A percentile compares a stretch with the other conserved stretches of the same genome.
Evolutionary conservation across 2,113 vertebrate species (phyloP).

Genomic region (Thunnus maccoyii): DNA sequence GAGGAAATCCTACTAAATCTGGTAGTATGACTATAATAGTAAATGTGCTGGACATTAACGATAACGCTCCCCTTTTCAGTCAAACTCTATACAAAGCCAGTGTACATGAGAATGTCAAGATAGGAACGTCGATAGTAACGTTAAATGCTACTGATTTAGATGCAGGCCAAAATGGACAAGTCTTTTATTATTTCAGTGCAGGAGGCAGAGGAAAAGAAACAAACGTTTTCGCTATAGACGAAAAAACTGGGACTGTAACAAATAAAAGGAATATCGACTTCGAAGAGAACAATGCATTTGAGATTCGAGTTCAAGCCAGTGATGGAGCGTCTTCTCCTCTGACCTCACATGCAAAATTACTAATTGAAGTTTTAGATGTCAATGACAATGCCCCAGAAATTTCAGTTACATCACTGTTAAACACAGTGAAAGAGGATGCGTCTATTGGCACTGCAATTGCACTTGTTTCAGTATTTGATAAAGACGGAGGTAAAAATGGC

Average conservation of each 20-base stretch:
- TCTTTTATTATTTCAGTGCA: slow-evolving; percentile 86
- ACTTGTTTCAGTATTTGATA: slow-evolving; percentile 86
- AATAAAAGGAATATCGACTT: slow-evolving; percentile 82
- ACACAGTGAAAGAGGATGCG: slow-evolving; percentile 86
- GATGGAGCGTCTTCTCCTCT: slow-evolving; percentile 81
- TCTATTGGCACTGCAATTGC: slow-evolving; percentile 86
- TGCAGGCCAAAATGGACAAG: slow-evolving; percentile 85
- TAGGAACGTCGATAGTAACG: slow-evolving; percentile 83
- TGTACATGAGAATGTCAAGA: slow-evolving; percentile 84
- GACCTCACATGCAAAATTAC: slow-evolving; percentile 84
- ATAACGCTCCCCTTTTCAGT: slow-evolving; percentile 89
- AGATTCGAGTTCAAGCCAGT: slow-evolving; percentile 87
- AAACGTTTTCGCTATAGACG: slow-evolving; percentile 77
- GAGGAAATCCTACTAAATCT: slow-evolving; percentile 86
- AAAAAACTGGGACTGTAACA: slow-evolving; percentile 53
- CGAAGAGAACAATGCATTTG: slow-evolving; percentile 84
- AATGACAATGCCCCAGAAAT: slow-evolving; percentile 86
- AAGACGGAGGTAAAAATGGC: slow-evolving; percentile 85
- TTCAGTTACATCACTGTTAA: slow-evolving; percentile 80
- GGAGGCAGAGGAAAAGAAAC: slow-evolving; percentile 71
- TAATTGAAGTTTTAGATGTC: slow-evolving; percentile 85
- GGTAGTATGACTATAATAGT: slow-evolving; percentile 82
- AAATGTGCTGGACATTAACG: slow-evolving; percentile 88
- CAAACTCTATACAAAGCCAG: slow-evolving; percentile 81
- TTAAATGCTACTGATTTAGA: slow-evolving; percentile 91